Evolutionary conservation across 2,888 invertebrate genomes (phyloP).

Genomic region (Spisula subtruncata): DNA sequence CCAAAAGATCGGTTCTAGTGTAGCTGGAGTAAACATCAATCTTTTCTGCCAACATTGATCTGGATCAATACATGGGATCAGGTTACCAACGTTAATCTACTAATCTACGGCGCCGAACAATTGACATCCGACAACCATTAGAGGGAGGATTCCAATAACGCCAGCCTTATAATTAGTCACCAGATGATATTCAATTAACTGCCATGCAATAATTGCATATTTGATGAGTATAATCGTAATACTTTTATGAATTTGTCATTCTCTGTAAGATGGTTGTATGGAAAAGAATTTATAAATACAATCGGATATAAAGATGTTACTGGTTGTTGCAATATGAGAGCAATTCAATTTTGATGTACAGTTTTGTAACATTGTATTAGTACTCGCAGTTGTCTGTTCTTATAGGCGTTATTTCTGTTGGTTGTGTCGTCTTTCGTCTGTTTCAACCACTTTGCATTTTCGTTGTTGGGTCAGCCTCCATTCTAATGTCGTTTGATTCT

Average conservation of each 20-base stretch:
- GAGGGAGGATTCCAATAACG: conserved; percentile 8
- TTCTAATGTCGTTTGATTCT: too few species aligned
- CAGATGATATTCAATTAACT: conserved; percentile 28
- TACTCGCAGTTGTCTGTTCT: too few species aligned
- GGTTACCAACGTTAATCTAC: conserved; percentile 42
- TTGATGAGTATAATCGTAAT: conserved; percentile 5
- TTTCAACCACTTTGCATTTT: too few species aligned
- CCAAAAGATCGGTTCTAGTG: conserved; percentile 21
- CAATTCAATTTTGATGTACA: too few species aligned
- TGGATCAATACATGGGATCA: conserved; percentile 35
- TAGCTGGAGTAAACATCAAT: conserved; percentile 32
- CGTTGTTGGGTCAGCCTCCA: too few species aligned
- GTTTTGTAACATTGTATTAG: too few species aligned
- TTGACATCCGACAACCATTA: conserved; percentile 43
- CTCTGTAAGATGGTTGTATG: background rate
- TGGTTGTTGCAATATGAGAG: too few species aligned
- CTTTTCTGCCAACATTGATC: conserved; percentile 30
- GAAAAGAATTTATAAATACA: background rate
- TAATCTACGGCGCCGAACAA: conserved; percentile 48
- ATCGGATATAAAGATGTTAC: too few species aligned
- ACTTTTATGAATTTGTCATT: background rate
- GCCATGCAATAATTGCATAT: conserved; percentile 8
- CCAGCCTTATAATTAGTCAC: conserved; percentile 16
- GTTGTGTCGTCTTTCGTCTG: too few species aligned
- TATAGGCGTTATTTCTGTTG: too few species aligned